Conservation (phyloP, 2,113 vertebrate genomes). For the Bos javanicus region DNA sequence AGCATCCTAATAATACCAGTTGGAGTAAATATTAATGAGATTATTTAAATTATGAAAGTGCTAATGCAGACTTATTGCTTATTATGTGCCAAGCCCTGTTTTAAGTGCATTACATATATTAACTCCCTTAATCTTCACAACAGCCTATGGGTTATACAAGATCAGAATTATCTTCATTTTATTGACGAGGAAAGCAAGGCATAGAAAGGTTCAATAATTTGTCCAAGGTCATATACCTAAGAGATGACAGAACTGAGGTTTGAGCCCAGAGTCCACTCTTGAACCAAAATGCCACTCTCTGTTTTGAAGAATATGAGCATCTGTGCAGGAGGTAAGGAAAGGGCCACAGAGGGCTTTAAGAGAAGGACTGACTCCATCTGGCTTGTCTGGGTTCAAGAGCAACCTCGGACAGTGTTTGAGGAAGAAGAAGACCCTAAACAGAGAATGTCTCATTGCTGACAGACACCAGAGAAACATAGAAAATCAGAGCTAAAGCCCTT, state of each 20-base stretch:
- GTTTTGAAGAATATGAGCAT: neutral
- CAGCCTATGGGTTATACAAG: neutral
- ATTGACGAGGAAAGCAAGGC: neutral
- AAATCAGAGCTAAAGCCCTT: neutral
- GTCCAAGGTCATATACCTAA: neutral
- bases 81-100: neutral
- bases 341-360: neutral
- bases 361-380: neutral
- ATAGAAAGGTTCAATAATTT: neutral
- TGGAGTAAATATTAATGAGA: conserved; percentile 75
- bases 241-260: neutral
- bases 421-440: neutral
- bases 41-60: conserved; percentile 70
- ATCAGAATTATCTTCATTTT: neutral
- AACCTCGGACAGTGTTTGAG: neutral
- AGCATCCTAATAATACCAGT: conserved; percentile 71
- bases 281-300: neutral
- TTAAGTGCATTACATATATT: neutral
- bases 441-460: neutral
- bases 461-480: neutral
- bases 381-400: neutral
- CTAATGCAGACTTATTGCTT: neutral
- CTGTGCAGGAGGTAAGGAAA: neutral
- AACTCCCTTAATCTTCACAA: neutral
- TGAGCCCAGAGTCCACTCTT: neutral